These are phyloP conservation scores for Unio delphinus DNA, from an alignment of 2,888 invertebrate genomes.

Conservation along the genomic window DNA sequence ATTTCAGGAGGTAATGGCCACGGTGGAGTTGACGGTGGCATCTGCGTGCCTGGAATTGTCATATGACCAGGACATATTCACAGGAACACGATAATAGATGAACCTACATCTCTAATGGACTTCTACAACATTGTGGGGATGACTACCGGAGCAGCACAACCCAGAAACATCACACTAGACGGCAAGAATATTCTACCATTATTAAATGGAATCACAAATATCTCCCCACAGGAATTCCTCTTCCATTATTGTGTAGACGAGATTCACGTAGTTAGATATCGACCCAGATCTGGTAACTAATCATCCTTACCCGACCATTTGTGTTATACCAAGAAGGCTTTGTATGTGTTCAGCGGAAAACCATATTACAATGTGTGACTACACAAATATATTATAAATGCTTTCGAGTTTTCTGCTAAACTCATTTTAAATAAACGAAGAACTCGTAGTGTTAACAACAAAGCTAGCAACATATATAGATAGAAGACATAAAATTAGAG, in stretches of 20 bases:
- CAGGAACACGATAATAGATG: constrained; percentile 48
- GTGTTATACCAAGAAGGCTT: not conserved
- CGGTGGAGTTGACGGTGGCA: constrained; percentile 69
- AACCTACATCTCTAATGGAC: constrained; percentile 69
- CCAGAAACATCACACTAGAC: constrained; percentile 60
- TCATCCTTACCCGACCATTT: too few species aligned
- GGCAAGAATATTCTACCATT: constrained; percentile 66
- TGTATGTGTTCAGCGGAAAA: not conserved
- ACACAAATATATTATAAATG: too few species aligned
- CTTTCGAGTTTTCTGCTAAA: too few species aligned
- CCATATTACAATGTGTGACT: too few species aligned
- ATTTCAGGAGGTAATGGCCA: constrained; percentile 66
- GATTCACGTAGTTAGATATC: constrained; percentile 61
- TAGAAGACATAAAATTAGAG: too few species aligned
- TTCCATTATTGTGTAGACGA: constrained; percentile 69
- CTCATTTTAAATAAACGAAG: too few species aligned
- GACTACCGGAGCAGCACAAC: constrained; percentile 45
- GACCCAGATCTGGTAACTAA: constrained; percentile 43
- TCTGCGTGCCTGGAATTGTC: constrained; percentile 68
- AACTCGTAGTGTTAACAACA: too few species aligned
- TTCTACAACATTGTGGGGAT: constrained; percentile 65
- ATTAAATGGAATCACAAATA: constrained; percentile 38
- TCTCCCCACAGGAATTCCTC: constrained; percentile 62
- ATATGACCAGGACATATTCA: constrained; percentile 62
- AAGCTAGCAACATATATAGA: too few species aligned